Conservation (phyloP, 2,888 invertebrate species). For the Microplitis deprimator region DNA sequence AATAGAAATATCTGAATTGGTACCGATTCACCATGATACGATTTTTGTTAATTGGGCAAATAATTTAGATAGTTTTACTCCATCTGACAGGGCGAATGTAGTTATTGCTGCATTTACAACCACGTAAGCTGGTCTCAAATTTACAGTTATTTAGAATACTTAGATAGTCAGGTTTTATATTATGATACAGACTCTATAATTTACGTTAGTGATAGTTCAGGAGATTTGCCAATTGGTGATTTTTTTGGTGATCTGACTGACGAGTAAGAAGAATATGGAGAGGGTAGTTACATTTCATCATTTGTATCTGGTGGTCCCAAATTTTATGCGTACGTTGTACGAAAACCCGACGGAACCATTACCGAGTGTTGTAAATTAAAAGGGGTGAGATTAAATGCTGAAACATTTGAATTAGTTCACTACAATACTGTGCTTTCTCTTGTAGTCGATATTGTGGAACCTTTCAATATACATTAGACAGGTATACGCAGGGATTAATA, state of each 20-base stretch:
- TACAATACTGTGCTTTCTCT: constrained; percentile 23
- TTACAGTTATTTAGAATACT: constrained; percentile 60
- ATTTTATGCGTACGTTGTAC: constrained; percentile 41
- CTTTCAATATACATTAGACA: not conserved
- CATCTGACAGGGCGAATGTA: constrained; percentile 51
- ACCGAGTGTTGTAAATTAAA: constrained; percentile 52
- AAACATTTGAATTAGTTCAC: constrained; percentile 32
- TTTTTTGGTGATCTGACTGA: constrained; percentile 63
- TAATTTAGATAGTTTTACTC: constrained; percentile 20
- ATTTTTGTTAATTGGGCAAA: constrained; percentile 50
- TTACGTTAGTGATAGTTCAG: constrained; percentile 47
- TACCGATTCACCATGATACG: constrained; percentile 45
- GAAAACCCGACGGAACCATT: not conserved
- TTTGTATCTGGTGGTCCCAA: constrained; percentile 64
- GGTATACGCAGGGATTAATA: not conserved
- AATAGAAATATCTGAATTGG: constrained; percentile 43
- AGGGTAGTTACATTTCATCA: constrained; percentile 57
- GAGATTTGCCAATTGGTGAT: constrained; percentile 54
- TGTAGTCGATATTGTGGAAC: not conserved
- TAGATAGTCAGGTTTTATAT: constrained; percentile 60
- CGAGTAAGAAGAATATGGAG: constrained; percentile 54
- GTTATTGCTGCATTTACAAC: constrained; percentile 65
- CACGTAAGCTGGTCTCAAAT: constrained; percentile 58
- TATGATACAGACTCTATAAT: constrained; percentile 66
- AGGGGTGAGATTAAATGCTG: constrained; percentile 44